phyloP scores from a whole-genome alignment of 2,797 vertebrate genomes.

The Sebastes hubbsi region DNA sequence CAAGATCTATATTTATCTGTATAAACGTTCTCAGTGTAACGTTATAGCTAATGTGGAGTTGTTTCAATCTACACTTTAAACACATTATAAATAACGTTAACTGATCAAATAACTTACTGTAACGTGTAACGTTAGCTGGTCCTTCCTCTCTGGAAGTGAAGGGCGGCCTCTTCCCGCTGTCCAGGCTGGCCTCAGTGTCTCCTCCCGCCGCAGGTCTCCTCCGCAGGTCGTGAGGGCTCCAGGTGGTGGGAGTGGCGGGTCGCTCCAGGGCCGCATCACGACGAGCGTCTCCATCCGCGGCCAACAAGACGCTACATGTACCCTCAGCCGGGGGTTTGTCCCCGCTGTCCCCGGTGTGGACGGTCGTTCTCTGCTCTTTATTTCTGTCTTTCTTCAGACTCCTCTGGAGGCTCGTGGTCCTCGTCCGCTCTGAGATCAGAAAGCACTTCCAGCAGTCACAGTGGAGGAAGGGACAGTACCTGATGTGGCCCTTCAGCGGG shows the following conservation, averaged over 20 bases:
- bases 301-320: background rate
- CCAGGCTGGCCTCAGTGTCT: fast-evolving
- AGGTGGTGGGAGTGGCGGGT: fast-evolving
- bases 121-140: background rate
- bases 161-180: background rate
- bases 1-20: background rate
- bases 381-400: background rate
- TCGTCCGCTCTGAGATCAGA: background rate
- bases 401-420: conserved; percentile 48
- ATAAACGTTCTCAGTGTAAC: too few species aligned
- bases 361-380: background rate
- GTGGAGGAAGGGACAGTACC: background rate
- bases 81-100: background rate
- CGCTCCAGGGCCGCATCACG: background rate
- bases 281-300: background rate
- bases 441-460: conserved; percentile 52
- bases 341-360: too few species aligned
- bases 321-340: background rate
- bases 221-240: background rate
- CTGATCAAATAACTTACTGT: background rate
- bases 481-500: conserved; percentile 67
- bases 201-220: background rate
- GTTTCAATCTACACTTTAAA: background rate
- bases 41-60: too few species aligned
- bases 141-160: background rate